A percentile compares a stretch with the other conserved stretches of the same genome.
Evolutionary conservation across 92 coral and sea anemone species (phyloP).

Genomic region (Epizoanthus scotinus): DNA sequence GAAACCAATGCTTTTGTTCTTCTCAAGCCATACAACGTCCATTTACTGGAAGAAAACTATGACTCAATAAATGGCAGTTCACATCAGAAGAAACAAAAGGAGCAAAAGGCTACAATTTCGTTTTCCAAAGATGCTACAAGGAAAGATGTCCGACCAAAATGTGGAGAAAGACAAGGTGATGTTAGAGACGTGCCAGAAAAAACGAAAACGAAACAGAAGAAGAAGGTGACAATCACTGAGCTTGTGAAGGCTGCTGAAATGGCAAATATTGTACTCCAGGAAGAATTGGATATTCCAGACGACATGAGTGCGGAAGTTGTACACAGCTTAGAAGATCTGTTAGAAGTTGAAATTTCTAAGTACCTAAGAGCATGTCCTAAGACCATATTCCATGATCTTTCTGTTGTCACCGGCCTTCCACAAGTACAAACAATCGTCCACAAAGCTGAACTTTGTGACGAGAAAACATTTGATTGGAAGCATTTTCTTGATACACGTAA

Average conservation of each 20-base stretch:
- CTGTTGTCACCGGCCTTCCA: not conserved
- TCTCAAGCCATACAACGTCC: constrained; percentile 28
- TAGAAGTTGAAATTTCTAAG: constrained; percentile 10
- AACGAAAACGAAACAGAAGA: not conserved
- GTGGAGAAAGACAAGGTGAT: not conserved
- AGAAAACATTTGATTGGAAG: constrained; percentile 4
- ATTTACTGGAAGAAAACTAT: not conserved
- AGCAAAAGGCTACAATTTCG: not conserved
- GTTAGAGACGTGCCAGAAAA: not conserved
- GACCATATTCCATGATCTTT: not conserved
- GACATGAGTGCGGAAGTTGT: not conserved
- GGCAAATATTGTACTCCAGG: not conserved
- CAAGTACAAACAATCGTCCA: not conserved
- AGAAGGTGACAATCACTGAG: not conserved
- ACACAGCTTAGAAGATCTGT: not conserved
- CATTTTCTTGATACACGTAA: constrained; percentile 1
- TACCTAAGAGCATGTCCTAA: not conserved
- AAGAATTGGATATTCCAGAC: not conserved
- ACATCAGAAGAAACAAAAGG: not conserved
- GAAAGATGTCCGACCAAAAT: not conserved
- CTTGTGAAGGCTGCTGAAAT: not conserved
- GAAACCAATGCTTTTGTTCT: not conserved
- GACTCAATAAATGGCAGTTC: not conserved
- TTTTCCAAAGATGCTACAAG: not conserved
- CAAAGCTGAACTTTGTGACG: not conserved